These are phyloP conservation scores for Sphaeridia pumilis DNA, from an alignment of 2,888 invertebrate genomes.

Conservation along the genomic window DNA sequence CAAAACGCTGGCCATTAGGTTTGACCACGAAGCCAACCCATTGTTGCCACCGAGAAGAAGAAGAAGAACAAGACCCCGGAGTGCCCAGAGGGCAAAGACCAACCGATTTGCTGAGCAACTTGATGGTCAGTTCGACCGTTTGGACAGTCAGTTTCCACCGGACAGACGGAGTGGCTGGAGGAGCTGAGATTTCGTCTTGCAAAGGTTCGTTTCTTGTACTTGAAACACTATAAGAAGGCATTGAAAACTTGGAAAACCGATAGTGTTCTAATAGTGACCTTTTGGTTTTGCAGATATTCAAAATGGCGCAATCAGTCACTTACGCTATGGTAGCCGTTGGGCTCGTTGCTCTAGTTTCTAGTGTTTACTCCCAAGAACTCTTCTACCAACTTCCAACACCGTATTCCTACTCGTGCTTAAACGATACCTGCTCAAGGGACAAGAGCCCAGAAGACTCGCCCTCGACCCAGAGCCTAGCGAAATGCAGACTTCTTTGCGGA, in stretches of 20 bases:
- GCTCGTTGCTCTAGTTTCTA: too few relatives aligned
- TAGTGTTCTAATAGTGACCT: too few relatives aligned
- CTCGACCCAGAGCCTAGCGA: constrained; percentile 42
- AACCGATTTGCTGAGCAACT: neutral
- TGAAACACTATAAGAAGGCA: too few relatives aligned
- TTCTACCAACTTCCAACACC: constrained; percentile 35
- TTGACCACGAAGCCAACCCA: too few relatives aligned
- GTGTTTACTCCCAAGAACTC: constrained; percentile 25
- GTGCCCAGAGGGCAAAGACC: neutral
- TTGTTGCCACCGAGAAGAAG: too few relatives aligned
- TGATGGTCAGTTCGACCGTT: neutral
- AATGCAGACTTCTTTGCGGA: constrained; percentile 58
- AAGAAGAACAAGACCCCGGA: neutral
- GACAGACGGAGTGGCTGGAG: neutral
- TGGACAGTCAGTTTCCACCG: neutral
- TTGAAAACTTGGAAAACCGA: too few relatives aligned
- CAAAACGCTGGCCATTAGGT: neutral
- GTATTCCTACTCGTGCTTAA: constrained; percentile 34
- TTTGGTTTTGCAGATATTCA: neutral
- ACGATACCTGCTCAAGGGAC: constrained; percentile 35
- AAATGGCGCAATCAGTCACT: neutral
- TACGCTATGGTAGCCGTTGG: neutral
- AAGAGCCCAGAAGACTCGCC: constrained; percentile 35
- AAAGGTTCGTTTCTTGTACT: too few relatives aligned
- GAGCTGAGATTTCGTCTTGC: too few relatives aligned